A percentile compares a stretch with the other conserved stretches of the same genome.
Conservation (phyloP, 2,113 vertebrate species). For the Sclerurus mexicanus region DNA sequence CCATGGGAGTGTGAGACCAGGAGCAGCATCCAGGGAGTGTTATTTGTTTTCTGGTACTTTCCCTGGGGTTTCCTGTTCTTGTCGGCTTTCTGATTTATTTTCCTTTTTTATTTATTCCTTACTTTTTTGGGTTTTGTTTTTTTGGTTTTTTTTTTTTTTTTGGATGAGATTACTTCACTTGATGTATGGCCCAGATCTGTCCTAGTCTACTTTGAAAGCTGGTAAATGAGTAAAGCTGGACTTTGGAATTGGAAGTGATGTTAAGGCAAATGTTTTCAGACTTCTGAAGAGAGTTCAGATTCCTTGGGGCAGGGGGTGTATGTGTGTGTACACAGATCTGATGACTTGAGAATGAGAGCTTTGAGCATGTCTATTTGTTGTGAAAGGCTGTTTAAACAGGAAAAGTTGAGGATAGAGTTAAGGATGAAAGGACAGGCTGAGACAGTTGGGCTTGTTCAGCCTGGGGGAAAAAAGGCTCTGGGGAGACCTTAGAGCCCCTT, state of each 20-base stretch:
- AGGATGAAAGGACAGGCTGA: neutral
- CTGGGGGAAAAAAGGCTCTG: neutral
- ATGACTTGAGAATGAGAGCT: neutral
- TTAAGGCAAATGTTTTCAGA: neutral
- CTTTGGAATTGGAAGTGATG: neutral
- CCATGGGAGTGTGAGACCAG: neutral
- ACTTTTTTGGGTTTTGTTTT: neutral
- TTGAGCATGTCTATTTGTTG: neutral
- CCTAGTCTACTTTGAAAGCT: neutral
- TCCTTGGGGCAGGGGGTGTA: neutral
- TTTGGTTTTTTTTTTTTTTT: neutral
- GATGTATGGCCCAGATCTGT: neutral
- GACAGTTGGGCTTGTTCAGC: neutral
- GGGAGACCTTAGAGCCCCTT: neutral
- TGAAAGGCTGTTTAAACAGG: neutral
- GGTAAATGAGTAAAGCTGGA: neutral
- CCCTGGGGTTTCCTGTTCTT: neutral
- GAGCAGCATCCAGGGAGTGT: neutral
- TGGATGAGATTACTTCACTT: neutral
- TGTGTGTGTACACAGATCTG: neutral
- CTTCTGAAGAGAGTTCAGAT: neutral
- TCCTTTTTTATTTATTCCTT: neutral
- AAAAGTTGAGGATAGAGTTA: neutral
- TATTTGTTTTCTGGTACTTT: slow-evolving; percentile 11
- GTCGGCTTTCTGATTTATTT: neutral